A percentile compares a stretch with the other conserved stretches of the same genome.
Conservation (phyloP, 2,113 vertebrate genomes). For the Mobula hypostoma region DNA sequence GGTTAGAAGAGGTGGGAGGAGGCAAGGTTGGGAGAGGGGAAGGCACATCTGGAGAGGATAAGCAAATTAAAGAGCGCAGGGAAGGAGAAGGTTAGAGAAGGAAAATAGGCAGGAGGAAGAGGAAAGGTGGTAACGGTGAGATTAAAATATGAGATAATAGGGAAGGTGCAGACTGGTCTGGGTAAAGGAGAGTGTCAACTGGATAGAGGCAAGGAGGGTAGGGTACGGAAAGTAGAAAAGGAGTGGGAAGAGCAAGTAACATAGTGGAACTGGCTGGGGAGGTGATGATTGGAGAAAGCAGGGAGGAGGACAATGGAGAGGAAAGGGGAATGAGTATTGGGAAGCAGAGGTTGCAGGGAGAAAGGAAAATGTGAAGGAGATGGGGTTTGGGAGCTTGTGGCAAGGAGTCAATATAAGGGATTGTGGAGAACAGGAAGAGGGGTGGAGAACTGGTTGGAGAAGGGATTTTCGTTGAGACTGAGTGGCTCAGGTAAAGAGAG, state of each 20-base stretch:
- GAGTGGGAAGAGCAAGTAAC: not conserved
- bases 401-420: not conserved
- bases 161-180: not conserved
- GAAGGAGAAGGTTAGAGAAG: not conserved
- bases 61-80: not conserved
- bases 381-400: too few species aligned
- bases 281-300: too few species aligned
- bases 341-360: too few species aligned
- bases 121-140: not conserved
- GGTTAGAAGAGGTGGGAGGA: not conserved
- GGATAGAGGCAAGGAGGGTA: not conserved
- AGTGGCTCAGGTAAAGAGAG: too few species aligned
- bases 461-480: not conserved
- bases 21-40: too few species aligned
- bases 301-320: too few species aligned
- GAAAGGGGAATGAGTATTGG: too few species aligned
- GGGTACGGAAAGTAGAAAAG: not conserved
- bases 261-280: not conserved
- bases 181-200: too few species aligned
- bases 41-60: not conserved
- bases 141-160: not conserved
- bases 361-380: too few species aligned
- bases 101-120: not conserved
- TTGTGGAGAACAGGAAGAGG: not conserved
- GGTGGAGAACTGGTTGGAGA: not conserved